phyloP scores from a whole-genome alignment of 2,113 vertebrate species.

The Ptilonorhynchus violaceus region DNA sequence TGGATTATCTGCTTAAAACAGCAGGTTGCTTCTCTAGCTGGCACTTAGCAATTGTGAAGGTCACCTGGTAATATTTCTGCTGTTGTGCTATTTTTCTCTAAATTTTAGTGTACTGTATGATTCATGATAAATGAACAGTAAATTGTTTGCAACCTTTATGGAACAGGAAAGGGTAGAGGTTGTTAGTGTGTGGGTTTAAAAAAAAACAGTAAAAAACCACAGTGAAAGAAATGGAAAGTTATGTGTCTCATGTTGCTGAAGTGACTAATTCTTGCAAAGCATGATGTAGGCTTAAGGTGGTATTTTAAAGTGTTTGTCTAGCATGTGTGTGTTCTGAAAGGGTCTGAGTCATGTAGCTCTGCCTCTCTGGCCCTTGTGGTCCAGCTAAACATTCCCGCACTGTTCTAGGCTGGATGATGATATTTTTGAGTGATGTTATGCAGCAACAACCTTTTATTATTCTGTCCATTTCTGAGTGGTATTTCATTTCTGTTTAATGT shows the following conservation, averaged over 20 bases:
- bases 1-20: neutral
- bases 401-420: neutral
- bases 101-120: neutral
- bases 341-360: neutral
- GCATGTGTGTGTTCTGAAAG: neutral
- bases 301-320: conserved; percentile 5
- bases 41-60: neutral
- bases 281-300: neutral
- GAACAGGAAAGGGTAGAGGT: neutral
- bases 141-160: neutral
- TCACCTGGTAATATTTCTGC: neutral
- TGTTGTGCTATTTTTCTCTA: neutral
- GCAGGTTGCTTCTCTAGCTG: neutral
- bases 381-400: neutral
- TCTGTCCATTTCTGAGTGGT: neutral
- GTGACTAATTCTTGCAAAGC: conserved; percentile 19
- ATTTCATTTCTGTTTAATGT: neutral
- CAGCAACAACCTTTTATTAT: neutral
- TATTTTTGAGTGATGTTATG: neutral
- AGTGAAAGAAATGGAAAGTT: neutral
- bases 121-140: neutral
- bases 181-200: neutral
- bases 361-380: neutral
- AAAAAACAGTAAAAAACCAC: neutral
- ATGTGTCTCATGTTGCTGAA: neutral